Percentiles rank a stretch among this genome's conserved stretches.
phyloP scores from a whole-genome alignment of 2,113 vertebrate genomes.

The Ellobius talpinus region DNA sequence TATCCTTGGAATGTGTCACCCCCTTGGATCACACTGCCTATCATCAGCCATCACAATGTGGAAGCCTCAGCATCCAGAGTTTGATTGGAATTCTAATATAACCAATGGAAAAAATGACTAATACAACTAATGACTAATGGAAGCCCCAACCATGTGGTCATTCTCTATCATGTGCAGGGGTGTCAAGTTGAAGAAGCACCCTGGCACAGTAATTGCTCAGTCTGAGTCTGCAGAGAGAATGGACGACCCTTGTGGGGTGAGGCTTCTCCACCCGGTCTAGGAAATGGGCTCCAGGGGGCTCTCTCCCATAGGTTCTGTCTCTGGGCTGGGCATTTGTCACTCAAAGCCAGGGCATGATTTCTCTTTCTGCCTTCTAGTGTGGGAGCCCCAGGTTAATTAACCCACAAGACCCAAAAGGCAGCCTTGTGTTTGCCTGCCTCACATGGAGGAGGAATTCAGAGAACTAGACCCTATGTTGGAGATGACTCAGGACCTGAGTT shows the following conservation, averaged over 20 bases:
- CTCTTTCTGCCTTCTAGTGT: background rate
- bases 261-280: background rate
- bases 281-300: background rate
- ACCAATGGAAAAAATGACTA: background rate
- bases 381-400: background rate
- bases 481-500: background rate
- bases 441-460: background rate
- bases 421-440: background rate
- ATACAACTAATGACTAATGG: background rate
- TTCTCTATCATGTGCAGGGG: background rate
- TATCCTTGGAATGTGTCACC: background rate
- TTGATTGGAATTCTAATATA: background rate
- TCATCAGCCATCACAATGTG: fast-evolving
- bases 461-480: background rate
- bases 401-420: background rate
- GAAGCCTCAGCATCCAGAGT: background rate
- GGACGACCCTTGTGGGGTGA: background rate
- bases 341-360: slow-evolving; percentile 33
- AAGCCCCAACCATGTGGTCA: background rate
- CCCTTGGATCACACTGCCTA: background rate
- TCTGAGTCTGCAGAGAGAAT: background rate
- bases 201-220: background rate
- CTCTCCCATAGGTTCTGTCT: background rate
- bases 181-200: background rate
- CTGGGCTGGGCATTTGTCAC: slow-evolving; percentile 13